Percentiles rank a stretch among this genome's conserved stretches.
phyloP scores from a whole-genome alignment of 2,888 invertebrate genomes.

The Agapetus fuscipes region DNA sequence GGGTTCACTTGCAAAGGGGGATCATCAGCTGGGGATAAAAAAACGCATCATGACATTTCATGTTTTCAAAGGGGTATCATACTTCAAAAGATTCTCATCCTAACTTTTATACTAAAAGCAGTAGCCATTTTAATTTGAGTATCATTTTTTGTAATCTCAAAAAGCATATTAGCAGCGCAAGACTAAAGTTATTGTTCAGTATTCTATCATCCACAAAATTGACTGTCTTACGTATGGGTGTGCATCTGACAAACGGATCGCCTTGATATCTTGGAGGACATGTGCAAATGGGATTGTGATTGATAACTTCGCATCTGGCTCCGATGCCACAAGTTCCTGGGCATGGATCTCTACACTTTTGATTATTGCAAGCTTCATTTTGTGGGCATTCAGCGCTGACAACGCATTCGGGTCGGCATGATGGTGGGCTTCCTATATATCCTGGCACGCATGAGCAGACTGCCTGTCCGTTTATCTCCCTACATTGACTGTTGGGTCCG shows the following conservation, averaged over 20 bases:
- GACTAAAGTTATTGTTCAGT: background rate
- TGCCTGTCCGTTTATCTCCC: constrained; percentile 60
- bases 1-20: constrained; percentile 47
- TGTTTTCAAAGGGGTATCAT: too few species aligned
- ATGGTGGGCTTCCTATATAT: constrained; percentile 66
- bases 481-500: constrained; percentile 70
- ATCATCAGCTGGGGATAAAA: constrained; percentile 32
- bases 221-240: constrained; percentile 35
- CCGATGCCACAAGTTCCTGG: constrained; percentile 69
- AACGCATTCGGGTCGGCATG: constrained; percentile 68
- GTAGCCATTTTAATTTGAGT: too few species aligned
- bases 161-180: too few species aligned
- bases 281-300: constrained; percentile 72
- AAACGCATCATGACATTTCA: background rate
- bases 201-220: too few species aligned
- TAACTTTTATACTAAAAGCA: too few species aligned
- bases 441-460: constrained; percentile 62
- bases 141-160: too few species aligned
- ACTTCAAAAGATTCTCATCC: too few species aligned
- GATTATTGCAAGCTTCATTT: constrained; percentile 65
- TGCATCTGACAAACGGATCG: constrained; percentile 67
- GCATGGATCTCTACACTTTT: constrained; percentile 76
- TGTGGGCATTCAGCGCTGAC: constrained; percentile 66
- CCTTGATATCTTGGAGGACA: constrained; percentile 59
- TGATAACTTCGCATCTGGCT: constrained; percentile 67